Conservation (phyloP, 2,113 vertebrate species). For the Poecile atricapillus region DNA sequence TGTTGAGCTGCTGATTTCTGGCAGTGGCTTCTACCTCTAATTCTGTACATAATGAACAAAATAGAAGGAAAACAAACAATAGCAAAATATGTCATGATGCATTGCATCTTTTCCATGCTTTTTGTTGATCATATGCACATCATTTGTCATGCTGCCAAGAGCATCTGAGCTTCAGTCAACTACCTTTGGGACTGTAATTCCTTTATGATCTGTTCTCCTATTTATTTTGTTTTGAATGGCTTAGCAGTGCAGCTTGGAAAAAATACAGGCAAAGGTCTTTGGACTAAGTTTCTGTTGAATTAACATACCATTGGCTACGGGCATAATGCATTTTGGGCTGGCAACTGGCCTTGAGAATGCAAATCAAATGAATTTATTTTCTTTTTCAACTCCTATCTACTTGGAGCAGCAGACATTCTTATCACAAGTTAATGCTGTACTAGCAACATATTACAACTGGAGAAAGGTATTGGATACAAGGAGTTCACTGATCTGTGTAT, state of each 20-base stretch:
- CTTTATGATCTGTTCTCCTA: slow-evolving; percentile 38
- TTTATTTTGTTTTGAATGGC: slow-evolving; percentile 9
- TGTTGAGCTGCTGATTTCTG: slow-evolving; percentile 18
- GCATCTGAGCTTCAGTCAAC: slow-evolving; percentile 18
- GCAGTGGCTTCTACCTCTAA: slow-evolving; percentile 1
- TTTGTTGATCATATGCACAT: neutral
- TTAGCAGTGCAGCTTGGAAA: slow-evolving; percentile 17
- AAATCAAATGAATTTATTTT: slow-evolving; percentile 12
- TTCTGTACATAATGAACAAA: slow-evolving; percentile 43
- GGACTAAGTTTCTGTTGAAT: slow-evolving; percentile 27
- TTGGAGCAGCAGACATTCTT: neutral
- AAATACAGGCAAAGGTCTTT: slow-evolving; percentile 15
- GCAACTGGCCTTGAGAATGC: slow-evolving; percentile 10
- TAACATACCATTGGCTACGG: neutral
- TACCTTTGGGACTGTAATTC: slow-evolving; percentile 27
- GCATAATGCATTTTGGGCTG: neutral
- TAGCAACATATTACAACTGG: neutral
- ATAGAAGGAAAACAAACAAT: neutral
- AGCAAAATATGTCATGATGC: slow-evolving; percentile 27
- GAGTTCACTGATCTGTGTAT: neutral
- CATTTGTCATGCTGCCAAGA: slow-evolving; percentile 44
- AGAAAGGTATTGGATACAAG: neutral
- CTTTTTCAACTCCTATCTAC: slow-evolving; percentile 13
- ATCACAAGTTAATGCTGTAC: neutral
- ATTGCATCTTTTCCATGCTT: slow-evolving; percentile 11